These are phyloP conservation scores for Psophia crepitans DNA, from an alignment of 2,113 vertebrate species.

Conservation along the genomic window DNA sequence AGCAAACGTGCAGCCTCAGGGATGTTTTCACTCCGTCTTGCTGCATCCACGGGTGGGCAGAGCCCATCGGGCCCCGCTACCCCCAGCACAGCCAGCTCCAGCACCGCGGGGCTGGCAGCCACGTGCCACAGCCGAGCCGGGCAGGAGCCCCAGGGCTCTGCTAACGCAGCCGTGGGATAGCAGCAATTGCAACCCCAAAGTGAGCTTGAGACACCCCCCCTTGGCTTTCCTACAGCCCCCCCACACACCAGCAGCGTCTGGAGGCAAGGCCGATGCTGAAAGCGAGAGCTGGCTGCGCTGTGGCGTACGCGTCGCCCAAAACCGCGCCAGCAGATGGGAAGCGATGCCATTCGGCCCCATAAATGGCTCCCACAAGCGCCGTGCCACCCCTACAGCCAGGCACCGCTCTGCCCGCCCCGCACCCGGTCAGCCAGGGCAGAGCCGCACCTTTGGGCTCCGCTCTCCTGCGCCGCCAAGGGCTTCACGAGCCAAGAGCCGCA, in stretches of 20 bases:
- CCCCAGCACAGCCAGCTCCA: neutral
- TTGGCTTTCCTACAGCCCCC: neutral
- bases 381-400: fast-evolving
- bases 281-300: fast-evolving
- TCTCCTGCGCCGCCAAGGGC: fast-evolving
- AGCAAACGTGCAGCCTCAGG: neutral
- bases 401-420: neutral
- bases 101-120: neutral
- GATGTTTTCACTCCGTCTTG: neutral
- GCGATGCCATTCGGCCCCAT: fast-evolving
- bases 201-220: neutral
- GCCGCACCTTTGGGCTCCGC: fast-evolving
- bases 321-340: neutral
- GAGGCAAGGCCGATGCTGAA: neutral
- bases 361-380: neutral
- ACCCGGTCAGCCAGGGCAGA: neutral
- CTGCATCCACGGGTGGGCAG: neutral
- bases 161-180: fast-evolving
- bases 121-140: fast-evolving
- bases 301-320: fast-evolving
- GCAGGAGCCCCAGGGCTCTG: neutral
- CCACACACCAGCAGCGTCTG: fast-evolving
- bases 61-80: neutral
- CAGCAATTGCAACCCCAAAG: fast-evolving
- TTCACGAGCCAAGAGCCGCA: fast-evolving